A percentile compares a stretch with the other conserved stretches of the same genome.
phyloP scores from a whole-genome alignment of 2,888 invertebrate species.

The Melitaea athalia region DNA sequence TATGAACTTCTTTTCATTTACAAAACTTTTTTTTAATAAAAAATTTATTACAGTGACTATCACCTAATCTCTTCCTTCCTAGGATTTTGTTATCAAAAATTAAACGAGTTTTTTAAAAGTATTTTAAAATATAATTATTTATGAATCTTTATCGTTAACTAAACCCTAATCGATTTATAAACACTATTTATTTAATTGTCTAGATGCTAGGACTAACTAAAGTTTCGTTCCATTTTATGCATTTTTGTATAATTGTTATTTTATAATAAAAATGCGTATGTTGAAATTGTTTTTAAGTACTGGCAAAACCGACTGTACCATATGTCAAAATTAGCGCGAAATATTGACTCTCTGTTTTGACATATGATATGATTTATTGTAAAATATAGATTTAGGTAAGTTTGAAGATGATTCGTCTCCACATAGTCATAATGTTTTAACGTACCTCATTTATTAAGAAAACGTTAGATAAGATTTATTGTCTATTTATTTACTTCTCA shows the following conservation, averaged over 20 bases:
- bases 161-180: slow-evolving; percentile 38
- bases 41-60: slow-evolving; percentile 23
- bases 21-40: not conserved
- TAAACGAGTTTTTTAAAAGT: slow-evolving; percentile 10
- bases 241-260: slow-evolving; percentile 79
- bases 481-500: slow-evolving; percentile 34
- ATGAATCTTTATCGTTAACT: slow-evolving; percentile 38
- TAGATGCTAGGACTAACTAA: slow-evolving; percentile 55
- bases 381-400: slow-evolving; percentile 54
- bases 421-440: slow-evolving; percentile 79
- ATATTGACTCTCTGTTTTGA: slow-evolving; percentile 41
- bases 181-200: slow-evolving; percentile 66
- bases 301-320: slow-evolving; percentile 41
- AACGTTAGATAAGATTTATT: slow-evolving; percentile 60
- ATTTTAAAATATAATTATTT: slow-evolving; percentile 15
- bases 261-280: slow-evolving; percentile 69
- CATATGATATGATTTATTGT: slow-evolving; percentile 46
- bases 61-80: slow-evolving; percentile 59
- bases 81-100: slow-evolving; percentile 52
- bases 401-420: slow-evolving; percentile 55
- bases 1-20: not conserved
- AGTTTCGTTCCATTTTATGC: slow-evolving; percentile 78
- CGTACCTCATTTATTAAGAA: slow-evolving; percentile 80
- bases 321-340: slow-evolving; percentile 42
- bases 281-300: slow-evolving; percentile 67